Evolutionary conservation across 2,888 invertebrate species (phyloP).

Genomic region (Merodon equestris): DNA sequence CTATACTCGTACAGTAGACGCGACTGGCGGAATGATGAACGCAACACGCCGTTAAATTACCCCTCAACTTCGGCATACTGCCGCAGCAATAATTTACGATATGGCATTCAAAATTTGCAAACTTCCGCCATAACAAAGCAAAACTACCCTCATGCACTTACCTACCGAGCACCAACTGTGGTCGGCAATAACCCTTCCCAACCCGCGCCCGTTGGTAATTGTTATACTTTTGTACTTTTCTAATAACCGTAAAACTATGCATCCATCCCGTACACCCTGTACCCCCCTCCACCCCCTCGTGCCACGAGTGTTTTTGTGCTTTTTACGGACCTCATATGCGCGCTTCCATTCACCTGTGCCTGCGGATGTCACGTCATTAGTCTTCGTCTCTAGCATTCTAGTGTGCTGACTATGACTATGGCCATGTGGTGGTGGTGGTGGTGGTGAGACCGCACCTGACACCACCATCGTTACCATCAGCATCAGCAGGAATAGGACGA

Average conservation of each 20-base stretch:
- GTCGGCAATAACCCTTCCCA: constrained; percentile 38
- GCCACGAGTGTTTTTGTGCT: constrained; percentile 51
- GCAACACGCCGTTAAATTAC: constrained; percentile 39
- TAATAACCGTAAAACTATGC: constrained; percentile 68
- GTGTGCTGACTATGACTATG: no score
- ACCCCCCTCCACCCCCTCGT: constrained; percentile 3
- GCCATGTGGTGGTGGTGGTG: no score
- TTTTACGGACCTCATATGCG: constrained; percentile 63
- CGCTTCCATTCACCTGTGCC: constrained; percentile 65
- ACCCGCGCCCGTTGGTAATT: constrained; percentile 44
- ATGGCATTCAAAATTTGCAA: constrained; percentile 50
- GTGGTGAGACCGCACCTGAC: constrained; percentile 37
- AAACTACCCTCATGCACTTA: constrained; percentile 63
- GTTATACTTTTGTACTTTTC: constrained; percentile 67
- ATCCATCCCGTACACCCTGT: constrained; percentile 15
- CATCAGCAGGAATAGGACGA: constrained; percentile 30
- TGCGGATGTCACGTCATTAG: constrained; percentile 72
- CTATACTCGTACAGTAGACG: not conserved
- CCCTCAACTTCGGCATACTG: constrained; percentile 34
- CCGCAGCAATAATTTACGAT: constrained; percentile 57
- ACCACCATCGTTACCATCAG: constrained; percentile 22
- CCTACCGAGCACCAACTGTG: constrained; percentile 51
- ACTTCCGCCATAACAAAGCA: constrained; percentile 42
- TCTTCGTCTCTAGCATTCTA: constrained; percentile 60
- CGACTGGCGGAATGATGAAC: constrained; percentile 22